Evolutionary conservation across 2,888 invertebrate species (phyloP).

Genomic region (Graphium colonna): DNA sequence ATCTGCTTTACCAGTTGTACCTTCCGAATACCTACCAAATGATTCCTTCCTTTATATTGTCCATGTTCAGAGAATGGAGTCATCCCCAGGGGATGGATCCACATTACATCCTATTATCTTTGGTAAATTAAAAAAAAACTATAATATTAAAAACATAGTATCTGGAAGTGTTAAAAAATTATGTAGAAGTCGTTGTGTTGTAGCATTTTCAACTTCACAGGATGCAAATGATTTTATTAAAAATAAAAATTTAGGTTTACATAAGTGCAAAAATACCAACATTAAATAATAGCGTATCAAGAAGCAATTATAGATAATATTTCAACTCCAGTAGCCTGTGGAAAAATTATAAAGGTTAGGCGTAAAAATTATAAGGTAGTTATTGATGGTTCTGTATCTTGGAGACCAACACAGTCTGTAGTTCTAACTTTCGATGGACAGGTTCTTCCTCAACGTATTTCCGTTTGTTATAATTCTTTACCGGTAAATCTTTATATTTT

Average conservation of each 20-base stretch:
- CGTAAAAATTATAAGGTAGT: too few relatives aligned
- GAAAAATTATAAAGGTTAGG: too few relatives aligned
- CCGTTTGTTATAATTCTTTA: conserved; percentile 3
- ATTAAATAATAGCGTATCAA: too few relatives aligned
- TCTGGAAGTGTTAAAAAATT: background rate
- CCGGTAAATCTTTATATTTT: conserved; percentile 1
- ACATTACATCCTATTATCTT: too few relatives aligned
- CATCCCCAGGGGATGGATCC: background rate
- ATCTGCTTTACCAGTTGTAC: background rate
- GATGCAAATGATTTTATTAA: background rate
- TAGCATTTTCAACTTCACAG: background rate
- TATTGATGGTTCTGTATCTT: too few relatives aligned
- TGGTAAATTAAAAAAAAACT: background rate
- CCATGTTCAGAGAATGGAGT: too few relatives aligned
- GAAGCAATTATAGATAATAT: too few relatives aligned
- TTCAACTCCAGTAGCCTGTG: too few relatives aligned
- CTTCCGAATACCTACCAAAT: background rate
- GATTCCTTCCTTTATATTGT: too few relatives aligned
- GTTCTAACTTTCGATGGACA: conserved; percentile 4
- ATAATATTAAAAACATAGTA: too few relatives aligned
- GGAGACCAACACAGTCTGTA: too few relatives aligned
- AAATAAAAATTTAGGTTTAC: background rate
- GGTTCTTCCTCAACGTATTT: background rate
- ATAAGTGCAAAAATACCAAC: too few relatives aligned
- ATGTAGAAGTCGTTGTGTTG: background rate